Evolutionary conservation across 2,888 invertebrate genomes (phyloP).

Genomic region (Polydesmus complanatus): DNA sequence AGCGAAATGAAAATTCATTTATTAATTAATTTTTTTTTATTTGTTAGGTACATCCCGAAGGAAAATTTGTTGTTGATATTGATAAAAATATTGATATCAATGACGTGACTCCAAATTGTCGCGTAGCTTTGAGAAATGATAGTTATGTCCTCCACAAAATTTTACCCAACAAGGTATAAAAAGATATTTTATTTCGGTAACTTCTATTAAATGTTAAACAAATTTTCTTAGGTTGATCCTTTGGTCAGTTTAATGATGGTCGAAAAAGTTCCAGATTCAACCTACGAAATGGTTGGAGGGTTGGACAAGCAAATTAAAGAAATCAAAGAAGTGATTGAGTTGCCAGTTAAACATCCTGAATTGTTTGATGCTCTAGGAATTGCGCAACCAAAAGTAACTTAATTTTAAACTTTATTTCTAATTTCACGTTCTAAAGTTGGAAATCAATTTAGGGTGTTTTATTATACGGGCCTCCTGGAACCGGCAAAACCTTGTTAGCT

Average conservation of each 20-base stretch:
- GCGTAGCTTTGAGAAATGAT: conserved; percentile 94
- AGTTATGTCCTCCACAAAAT: conserved; percentile 98
- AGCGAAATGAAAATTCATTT: not conserved
- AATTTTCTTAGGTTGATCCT: conserved; percentile 67
- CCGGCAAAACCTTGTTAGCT: conserved; percentile 88
- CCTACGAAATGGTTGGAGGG: conserved; percentile 99
- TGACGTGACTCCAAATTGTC: conserved; percentile 91
- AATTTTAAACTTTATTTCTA: not conserved
- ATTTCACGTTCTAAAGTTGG: not conserved
- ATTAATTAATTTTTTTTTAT: not conserved
- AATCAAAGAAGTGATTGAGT: conserved; percentile 97
- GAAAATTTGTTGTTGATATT: conserved; percentile 97
- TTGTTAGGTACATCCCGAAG: conserved; percentile 84
- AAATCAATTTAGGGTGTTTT: conserved; percentile 50
- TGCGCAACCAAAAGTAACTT: conserved; percentile 75
- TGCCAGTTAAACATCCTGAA: conserved; percentile 98
- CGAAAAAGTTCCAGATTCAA: conserved; percentile 98
- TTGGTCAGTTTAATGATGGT: conserved; percentile 99
- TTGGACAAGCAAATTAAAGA: conserved; percentile 99
- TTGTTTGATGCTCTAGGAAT: conserved; percentile 98
- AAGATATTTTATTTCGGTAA: too few relatives aligned
- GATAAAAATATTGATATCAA: conserved; percentile 99
- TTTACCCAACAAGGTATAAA: conserved; percentile 88
- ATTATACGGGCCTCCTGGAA: conserved; percentile 92
- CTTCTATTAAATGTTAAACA: too few relatives aligned